A percentile compares a stretch with the other conserved stretches of the same genome.
Evolutionary conservation across 2,888 invertebrate species (phyloP).

Genomic region (Andrena bicolor): DNA sequence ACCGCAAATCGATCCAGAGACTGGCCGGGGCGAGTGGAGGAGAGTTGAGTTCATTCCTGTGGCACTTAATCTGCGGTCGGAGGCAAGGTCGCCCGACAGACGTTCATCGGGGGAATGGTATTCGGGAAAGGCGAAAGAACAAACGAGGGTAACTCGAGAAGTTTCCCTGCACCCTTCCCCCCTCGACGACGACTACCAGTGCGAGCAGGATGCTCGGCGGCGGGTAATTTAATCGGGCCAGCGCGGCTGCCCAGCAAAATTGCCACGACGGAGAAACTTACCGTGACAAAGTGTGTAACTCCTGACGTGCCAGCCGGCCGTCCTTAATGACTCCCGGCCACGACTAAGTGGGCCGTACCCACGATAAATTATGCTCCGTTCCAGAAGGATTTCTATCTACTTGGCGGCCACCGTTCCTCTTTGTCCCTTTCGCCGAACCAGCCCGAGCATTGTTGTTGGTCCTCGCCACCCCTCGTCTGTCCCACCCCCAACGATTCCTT

Average conservation of each 20-base stretch:
- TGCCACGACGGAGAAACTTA: conserved; percentile 73
- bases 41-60: not conserved
- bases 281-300: conserved; percentile 75
- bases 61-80: conserved; percentile 23
- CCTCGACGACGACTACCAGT: not conserved
- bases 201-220: conserved; percentile 48
- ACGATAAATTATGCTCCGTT: conserved; percentile 63
- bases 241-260: conserved; percentile 67
- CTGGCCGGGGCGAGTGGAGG: not conserved
- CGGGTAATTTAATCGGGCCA: conserved; percentile 76
- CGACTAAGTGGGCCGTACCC: conserved; percentile 55
- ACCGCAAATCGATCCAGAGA: not conserved
- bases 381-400: conserved; percentile 54
- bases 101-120: conserved; percentile 22
- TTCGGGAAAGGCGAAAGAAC: conserved; percentile 43
- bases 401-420: conserved; percentile 12
- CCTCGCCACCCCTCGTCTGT: not conserved
- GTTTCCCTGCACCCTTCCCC: conserved; percentile 4
- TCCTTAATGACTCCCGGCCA: conserved; percentile 66
- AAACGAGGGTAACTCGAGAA: conserved; percentile 37
- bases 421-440: conserved; percentile 3
- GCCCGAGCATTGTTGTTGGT: not conserved
- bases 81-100: not conserved
- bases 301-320: conserved; percentile 68
- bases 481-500: not conserved